phyloP scores from a whole-genome alignment of 2,888 invertebrate genomes.

The Drosophila monieri region DNA sequence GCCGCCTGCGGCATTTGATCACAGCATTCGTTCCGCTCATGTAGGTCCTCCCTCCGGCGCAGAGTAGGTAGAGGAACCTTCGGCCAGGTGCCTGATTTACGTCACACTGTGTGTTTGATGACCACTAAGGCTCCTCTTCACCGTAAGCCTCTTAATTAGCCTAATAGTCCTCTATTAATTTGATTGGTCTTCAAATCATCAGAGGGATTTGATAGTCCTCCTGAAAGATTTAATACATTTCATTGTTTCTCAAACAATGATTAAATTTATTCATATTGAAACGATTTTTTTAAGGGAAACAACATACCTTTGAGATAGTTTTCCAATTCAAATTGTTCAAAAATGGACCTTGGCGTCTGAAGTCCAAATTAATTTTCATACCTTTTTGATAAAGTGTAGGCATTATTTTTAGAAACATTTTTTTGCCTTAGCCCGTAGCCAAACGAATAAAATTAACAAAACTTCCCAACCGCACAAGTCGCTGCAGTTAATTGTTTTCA shows the following conservation, averaged over 20 bases:
- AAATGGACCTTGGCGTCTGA: background rate
- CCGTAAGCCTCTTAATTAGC: constrained; percentile 11
- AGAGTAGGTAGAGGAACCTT: constrained; percentile 21
- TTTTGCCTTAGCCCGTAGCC: background rate
- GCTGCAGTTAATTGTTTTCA: background rate
- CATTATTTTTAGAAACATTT: background rate
- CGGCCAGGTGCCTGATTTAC: constrained; percentile 45
- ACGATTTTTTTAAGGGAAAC: background rate
- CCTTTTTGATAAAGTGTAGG: background rate
- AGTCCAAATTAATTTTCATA: background rate
- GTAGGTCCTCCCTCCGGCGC: constrained; percentile 61
- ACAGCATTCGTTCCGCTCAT: constrained; percentile 70
- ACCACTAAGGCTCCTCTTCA: constrained; percentile 11
- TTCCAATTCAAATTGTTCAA: background rate
- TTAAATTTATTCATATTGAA: background rate
- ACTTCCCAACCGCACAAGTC: background rate
- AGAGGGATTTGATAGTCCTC: background rate
- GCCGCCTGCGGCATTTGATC: constrained; percentile 67
- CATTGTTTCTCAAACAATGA: background rate
- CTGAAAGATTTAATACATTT: background rate
- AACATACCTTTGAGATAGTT: background rate
- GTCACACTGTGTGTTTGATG: constrained; percentile 37
- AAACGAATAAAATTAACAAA: background rate
- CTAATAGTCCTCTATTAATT: background rate
- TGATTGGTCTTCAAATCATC: constrained; percentile 16